A percentile compares a stretch with the other conserved stretches of the same genome.
phyloP scores from a whole-genome alignment of 1,140 invertebrate species.

The Zaprionus gabonicus region DNA sequence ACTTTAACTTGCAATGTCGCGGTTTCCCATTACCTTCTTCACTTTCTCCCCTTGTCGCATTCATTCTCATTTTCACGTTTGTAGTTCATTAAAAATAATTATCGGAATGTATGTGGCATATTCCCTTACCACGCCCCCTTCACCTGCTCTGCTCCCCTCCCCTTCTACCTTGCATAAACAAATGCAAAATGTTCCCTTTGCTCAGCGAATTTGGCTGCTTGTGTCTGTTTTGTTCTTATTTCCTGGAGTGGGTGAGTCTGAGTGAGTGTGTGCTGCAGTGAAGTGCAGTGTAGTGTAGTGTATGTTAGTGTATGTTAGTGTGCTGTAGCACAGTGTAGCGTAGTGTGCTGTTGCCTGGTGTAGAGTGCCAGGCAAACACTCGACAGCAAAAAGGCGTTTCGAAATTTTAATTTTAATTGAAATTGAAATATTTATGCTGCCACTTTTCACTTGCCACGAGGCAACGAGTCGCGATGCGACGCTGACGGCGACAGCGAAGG shows the following conservation, averaged over 20 bases:
- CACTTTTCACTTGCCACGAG: conserved; percentile 19
- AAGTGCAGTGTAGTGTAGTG: neutral
- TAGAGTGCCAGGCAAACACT: conserved; percentile 26
- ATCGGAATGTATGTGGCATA: conserved; percentile 1
- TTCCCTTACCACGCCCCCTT: neutral
- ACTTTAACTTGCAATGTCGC: neutral
- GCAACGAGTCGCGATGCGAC: neutral
- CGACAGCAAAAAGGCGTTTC: conserved; percentile 31
- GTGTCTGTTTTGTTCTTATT: conserved; percentile 4
- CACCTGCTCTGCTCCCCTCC: neutral
- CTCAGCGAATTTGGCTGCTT: neutral
- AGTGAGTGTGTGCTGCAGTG: neutral
- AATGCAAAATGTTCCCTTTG: neutral
- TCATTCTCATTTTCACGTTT: neutral
- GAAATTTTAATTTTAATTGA: conserved; percentile 69
- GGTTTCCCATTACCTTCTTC: neutral
- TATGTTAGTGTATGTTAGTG: neutral
- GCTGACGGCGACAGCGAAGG: neutral
- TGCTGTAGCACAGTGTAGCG: conserved; percentile 9
- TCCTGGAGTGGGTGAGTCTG: neutral
- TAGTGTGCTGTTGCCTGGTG: conserved; percentile 9
- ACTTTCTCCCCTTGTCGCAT: neutral
- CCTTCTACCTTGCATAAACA: too few species aligned
- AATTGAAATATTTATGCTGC: conserved; percentile 72
- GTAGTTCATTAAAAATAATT: conserved; percentile 12